These are phyloP conservation scores for Acleris sparsana DNA, from an alignment of 2,888 invertebrate genomes.

Conservation along the genomic window DNA sequence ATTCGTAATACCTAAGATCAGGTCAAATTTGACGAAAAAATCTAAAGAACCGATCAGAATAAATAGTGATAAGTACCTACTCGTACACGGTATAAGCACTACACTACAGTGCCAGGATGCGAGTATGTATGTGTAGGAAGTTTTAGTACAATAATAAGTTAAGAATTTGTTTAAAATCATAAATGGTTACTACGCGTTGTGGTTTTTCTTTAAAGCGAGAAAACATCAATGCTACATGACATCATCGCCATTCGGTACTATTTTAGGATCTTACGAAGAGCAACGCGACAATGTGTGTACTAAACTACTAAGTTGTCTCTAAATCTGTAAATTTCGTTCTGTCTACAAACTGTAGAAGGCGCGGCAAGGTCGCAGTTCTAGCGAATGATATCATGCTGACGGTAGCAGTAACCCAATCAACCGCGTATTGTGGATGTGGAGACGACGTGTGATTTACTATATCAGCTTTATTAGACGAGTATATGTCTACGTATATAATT, in stretches of 20 bases:
- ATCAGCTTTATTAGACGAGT: slow-evolving; percentile 7
- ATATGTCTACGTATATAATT: neutral
- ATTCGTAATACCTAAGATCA: too few species aligned
- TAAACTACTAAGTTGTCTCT: slow-evolving; percentile 13
- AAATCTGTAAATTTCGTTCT: slow-evolving; percentile 30
- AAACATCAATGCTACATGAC: slow-evolving; percentile 21
- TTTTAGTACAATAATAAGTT: too few species aligned
- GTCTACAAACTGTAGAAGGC: slow-evolving; percentile 46
- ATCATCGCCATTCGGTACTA: slow-evolving; percentile 19
- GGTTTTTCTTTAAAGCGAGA: neutral
- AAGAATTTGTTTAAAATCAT: too few species aligned
- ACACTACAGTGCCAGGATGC: too few species aligned
- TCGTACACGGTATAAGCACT: too few species aligned
- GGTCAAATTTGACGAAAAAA: too few species aligned
- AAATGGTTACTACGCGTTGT: neutral
- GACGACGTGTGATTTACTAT: slow-evolving; percentile 29
- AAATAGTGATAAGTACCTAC: too few species aligned
- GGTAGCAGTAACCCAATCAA: slow-evolving; percentile 54
- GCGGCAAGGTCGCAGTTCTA: slow-evolving; percentile 60
- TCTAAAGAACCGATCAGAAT: too few species aligned
- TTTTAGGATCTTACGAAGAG: slow-evolving; percentile 18
- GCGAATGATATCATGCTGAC: slow-evolving; percentile 59
- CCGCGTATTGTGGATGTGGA: slow-evolving; percentile 43
- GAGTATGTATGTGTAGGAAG: too few species aligned
- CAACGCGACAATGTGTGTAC: slow-evolving; percentile 8